Conservation (phyloP, 2,113 vertebrate species). For the Plectropomus leopardus region DNA sequence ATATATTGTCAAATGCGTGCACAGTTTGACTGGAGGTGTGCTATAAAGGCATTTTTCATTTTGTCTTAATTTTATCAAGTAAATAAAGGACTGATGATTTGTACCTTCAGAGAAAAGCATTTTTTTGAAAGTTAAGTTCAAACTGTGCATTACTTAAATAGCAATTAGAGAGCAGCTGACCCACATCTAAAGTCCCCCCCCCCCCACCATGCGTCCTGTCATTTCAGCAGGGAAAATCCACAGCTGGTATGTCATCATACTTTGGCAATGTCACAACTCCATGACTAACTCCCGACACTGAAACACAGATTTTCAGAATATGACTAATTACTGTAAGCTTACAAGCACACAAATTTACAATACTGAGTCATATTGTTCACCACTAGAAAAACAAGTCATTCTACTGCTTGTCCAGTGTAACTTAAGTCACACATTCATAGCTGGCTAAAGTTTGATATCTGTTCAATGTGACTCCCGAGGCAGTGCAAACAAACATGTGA, state of each 20-base stretch:
- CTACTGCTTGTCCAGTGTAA: background rate
- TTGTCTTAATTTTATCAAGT: background rate
- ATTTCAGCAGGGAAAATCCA: conserved; percentile 41
- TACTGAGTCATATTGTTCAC: background rate
- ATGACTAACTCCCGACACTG: background rate
- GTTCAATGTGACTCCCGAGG: background rate
- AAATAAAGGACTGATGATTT: background rate
- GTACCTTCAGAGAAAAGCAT: background rate
- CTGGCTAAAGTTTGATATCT: too few species aligned
- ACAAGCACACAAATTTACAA: background rate
- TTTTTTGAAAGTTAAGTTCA: background rate
- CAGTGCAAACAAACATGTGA: conserved; percentile 2
- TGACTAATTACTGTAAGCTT: background rate
- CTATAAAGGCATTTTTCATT: too few species aligned
- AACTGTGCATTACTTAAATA: too few species aligned
- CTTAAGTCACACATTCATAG: background rate
- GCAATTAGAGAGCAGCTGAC: conserved; percentile 35
- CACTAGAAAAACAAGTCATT: background rate
- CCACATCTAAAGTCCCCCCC: conserved; percentile 29
- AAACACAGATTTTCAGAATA: background rate
- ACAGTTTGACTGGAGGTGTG: too few species aligned
- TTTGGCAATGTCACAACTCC: conserved; percentile 19
- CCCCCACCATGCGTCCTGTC: conserved; percentile 19
- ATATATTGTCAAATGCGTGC: too few species aligned
- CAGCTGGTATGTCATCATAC: conserved; percentile 54